Evolutionary conservation across 35 echinoderm and acorn worm species (phyloP).

Genomic region (Lytechinus variegatus): DNA sequence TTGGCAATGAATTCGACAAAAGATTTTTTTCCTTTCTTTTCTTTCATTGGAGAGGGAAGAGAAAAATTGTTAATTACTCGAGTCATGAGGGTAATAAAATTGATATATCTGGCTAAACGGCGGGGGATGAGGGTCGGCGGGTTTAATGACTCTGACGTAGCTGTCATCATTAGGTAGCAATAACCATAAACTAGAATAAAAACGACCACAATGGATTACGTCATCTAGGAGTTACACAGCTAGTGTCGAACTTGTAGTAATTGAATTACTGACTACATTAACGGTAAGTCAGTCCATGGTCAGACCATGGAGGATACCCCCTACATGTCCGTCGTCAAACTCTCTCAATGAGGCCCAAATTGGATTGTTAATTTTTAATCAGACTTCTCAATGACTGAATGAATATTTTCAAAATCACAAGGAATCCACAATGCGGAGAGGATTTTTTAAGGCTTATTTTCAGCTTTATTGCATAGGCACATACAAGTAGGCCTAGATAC

Average conservation of each 20-base stretch:
- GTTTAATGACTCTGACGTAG: background rate
- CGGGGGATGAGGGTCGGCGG: background rate
- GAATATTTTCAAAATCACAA: no score
- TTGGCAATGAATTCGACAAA: constrained; percentile 25
- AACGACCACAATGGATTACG: background rate
- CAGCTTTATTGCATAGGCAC: no score
- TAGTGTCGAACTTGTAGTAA: background rate
- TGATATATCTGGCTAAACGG: background rate
- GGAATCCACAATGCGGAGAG: no score
- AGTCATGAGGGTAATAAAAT: constrained; percentile 38
- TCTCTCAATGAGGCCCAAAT: no score
- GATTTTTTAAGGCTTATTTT: no score
- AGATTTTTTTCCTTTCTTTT: background rate
- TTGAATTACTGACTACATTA: background rate
- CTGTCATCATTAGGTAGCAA: background rate
- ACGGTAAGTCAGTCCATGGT: no score
- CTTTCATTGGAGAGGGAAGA: background rate
- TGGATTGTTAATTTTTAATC: no score
- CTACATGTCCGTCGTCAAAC: no score
- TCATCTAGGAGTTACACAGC: background rate
- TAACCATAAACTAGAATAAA: background rate
- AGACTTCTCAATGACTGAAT: no score
- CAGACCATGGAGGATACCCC: no score
- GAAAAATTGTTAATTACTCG: background rate
- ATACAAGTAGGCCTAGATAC: no score